Conservation (phyloP, 1,140 invertebrate genomes). For the Brachionus manjavacas region DNA sequence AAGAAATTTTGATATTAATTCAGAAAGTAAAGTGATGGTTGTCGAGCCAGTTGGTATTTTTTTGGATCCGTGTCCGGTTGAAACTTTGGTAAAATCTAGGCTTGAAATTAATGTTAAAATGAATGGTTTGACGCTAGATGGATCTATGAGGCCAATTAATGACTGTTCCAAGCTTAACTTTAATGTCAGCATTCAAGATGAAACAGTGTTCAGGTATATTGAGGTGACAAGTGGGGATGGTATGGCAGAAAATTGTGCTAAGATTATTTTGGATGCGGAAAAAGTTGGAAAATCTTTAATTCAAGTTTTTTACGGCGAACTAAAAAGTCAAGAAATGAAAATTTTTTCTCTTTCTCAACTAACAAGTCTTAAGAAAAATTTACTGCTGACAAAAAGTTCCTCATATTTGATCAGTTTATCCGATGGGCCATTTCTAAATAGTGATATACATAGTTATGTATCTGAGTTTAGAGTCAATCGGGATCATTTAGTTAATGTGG, state of each 20-base stretch:
- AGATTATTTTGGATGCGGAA: not conserved
- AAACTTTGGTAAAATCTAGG: not conserved
- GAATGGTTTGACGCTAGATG: not conserved
- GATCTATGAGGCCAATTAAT: not conserved
- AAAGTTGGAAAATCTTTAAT: not conserved
- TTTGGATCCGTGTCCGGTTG: conserved; percentile 22
- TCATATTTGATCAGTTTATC: not conserved
- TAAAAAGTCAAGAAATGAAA: not conserved
- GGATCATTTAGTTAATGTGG: not conserved
- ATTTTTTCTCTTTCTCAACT: not conserved
- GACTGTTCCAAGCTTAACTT: conserved; percentile 7
- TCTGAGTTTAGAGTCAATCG: not conserved
- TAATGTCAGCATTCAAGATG: not conserved
- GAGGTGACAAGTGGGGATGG: not conserved
- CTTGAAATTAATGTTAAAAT: conserved; percentile 32
- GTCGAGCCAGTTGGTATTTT: not conserved
- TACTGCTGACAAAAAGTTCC: not conserved
- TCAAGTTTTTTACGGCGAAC: not conserved
- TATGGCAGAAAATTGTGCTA: not conserved
- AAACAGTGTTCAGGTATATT: not conserved
- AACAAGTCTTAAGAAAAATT: not conserved
- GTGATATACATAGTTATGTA: not conserved
- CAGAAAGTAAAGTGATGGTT: not conserved
- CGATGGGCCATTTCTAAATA: not conserved
- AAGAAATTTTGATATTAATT: not conserved